These are phyloP conservation scores for Saccostrea cuccullata DNA, from an alignment of 1,140 invertebrate species.

Conservation along the genomic window DNA sequence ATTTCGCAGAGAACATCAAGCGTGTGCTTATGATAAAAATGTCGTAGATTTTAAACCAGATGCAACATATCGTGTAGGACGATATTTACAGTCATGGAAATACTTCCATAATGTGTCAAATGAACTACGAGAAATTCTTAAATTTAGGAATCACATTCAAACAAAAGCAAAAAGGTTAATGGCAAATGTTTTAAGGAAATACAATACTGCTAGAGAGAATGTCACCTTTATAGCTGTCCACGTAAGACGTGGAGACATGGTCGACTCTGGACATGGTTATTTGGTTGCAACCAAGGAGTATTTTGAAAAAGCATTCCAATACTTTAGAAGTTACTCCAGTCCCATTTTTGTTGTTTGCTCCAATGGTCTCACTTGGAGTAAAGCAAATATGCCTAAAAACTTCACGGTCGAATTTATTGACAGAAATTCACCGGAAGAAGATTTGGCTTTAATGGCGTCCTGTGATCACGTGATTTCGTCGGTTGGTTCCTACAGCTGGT, in stretches of 20 bases:
- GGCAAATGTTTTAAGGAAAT: constrained; percentile 31
- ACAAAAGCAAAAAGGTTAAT: constrained; percentile 46
- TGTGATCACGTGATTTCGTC: constrained; percentile 71
- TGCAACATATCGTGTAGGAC: constrained; percentile 31
- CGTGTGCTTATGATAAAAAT: constrained; percentile 41
- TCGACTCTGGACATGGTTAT: constrained; percentile 56
- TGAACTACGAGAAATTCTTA: constrained; percentile 58
- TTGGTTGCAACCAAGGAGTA: constrained; percentile 55
- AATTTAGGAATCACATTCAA: constrained; percentile 51
- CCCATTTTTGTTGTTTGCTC: constrained; percentile 57
- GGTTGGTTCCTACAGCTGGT: constrained; percentile 72
- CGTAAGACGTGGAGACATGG: constrained; percentile 59
- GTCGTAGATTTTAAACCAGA: constrained; percentile 24
- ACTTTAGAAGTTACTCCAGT: constrained; percentile 48
- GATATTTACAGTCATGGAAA: constrained; percentile 64
- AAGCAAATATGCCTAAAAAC: constrained; percentile 47
- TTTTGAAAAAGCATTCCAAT: constrained; percentile 54
- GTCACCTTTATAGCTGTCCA: constrained; percentile 60
- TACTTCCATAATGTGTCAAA: constrained; percentile 57
- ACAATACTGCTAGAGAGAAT: neutral
- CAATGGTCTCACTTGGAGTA: constrained; percentile 52
- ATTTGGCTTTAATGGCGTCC: constrained; percentile 62
- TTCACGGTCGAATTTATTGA: constrained; percentile 34
- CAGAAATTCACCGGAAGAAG: constrained; percentile 54
- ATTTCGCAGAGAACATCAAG: constrained; percentile 3